phyloP scores from a whole-genome alignment of 2,797 vertebrate species.

The Choloepus didactylus region DNA sequence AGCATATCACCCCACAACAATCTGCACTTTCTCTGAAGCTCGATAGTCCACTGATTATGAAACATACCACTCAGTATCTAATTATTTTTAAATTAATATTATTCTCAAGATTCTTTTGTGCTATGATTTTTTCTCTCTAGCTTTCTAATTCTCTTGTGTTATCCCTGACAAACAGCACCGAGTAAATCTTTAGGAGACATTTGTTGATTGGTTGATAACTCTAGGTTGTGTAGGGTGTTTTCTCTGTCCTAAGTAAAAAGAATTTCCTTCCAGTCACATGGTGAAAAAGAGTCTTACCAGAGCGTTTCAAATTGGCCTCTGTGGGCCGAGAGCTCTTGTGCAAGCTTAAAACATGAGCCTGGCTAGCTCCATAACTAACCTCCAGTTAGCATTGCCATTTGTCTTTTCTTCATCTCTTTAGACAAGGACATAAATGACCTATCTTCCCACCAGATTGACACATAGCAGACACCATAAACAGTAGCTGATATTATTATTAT shows the following conservation, averaged over 20 bases:
- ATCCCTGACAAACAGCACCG: background rate
- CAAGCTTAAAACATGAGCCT: background rate
- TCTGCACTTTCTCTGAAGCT: background rate
- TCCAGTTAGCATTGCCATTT: background rate
- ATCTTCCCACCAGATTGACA: background rate
- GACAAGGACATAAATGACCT: background rate
- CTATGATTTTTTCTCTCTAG: background rate
- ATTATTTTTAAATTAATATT: background rate
- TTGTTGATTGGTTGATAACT: constrained; percentile 1
- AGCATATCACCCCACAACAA: background rate
- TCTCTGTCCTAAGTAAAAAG: background rate
- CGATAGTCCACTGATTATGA: background rate
- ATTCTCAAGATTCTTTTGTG: background rate
- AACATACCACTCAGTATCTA: background rate
- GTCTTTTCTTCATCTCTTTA: background rate
- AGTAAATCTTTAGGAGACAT: background rate
- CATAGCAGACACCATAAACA: background rate
- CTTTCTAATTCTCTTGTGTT: background rate
- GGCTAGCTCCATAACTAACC: background rate
- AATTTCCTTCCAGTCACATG: background rate
- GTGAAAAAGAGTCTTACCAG: background rate
- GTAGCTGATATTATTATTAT: background rate
- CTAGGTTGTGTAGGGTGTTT: background rate
- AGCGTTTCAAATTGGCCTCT: background rate
- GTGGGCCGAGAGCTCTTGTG: background rate